A percentile compares a stretch with the other conserved stretches of the same genome.
These are phyloP conservation scores for Sturmia bella DNA, from an alignment of 2,888 invertebrate genomes.

Conservation along the genomic window DNA sequence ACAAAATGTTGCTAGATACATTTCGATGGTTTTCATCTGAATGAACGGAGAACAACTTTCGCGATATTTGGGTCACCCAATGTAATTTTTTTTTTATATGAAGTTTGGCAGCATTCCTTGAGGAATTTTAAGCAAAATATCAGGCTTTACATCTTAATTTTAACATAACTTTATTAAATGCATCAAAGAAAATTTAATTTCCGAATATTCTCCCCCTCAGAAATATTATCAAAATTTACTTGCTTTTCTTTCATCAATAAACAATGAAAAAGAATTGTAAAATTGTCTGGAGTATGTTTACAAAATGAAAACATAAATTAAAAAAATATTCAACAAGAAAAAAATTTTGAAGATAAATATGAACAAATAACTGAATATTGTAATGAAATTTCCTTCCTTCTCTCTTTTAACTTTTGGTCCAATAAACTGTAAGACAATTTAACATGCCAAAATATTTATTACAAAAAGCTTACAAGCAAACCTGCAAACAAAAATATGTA, in stretches of 20 bases:
- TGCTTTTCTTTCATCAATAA: neutral
- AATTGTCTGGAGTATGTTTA: neutral
- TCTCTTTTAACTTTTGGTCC: conserved; percentile 19
- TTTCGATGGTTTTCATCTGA: too few species aligned
- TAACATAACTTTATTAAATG: too few species aligned
- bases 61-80: too few species aligned
- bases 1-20: too few species aligned
- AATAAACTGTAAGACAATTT: conserved; percentile 7
- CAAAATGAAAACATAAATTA: conserved; percentile 20
- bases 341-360: conserved; percentile 22
- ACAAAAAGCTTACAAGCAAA: neutral
- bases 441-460: conserved; percentile 7
- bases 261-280: conserved; percentile 19
- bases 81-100: too few species aligned
- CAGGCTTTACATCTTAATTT: too few species aligned
- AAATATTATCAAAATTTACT: neutral
- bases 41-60: too few species aligned
- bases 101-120: too few species aligned
- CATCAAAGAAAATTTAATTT: neutral
- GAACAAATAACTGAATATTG: conserved; percentile 23
- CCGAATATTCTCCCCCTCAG: neutral
- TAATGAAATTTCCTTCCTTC: neutral
- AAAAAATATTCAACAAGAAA: neutral
- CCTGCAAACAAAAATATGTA: neutral
- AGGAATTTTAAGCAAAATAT: too few species aligned